Evolutionary conservation across 2,888 invertebrate genomes (phyloP).

Genomic region (Perdita meconis): DNA sequence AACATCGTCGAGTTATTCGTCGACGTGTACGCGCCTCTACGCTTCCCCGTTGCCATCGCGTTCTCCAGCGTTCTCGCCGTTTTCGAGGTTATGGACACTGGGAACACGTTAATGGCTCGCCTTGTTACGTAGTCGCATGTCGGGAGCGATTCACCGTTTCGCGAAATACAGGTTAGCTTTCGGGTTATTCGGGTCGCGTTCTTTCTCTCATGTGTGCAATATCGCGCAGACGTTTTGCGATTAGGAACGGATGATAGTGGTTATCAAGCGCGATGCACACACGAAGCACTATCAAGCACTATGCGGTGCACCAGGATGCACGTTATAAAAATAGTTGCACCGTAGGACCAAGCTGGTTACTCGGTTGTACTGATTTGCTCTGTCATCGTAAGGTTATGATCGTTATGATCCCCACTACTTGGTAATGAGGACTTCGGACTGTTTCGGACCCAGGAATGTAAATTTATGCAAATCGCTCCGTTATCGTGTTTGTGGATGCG

Average conservation of each 20-base stretch:
- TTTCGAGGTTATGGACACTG: conserved; percentile 37
- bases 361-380: conserved; percentile 28
- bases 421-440: too few species aligned
- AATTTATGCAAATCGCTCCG: too few species aligned
- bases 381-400: conserved; percentile 42
- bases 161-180: conserved; percentile 29
- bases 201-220: conserved; percentile 11
- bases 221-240: too few species aligned
- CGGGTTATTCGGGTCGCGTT: not conserved
- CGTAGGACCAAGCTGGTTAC: not conserved
- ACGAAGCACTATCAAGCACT: not conserved
- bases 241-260: too few species aligned
- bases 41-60: conserved; percentile 74
- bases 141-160: not conserved
- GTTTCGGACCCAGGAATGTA: too few species aligned
- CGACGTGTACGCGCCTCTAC: conserved; percentile 72
- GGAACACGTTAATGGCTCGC: too few species aligned
- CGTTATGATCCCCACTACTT: conserved; percentile 27
- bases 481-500: too few species aligned
- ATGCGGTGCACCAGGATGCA: not conserved
- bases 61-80: too few species aligned
- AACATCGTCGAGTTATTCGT: conserved; percentile 56
- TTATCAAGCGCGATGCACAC: too few species aligned
- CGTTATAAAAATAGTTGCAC: conserved; percentile 44
- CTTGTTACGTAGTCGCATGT: conserved; percentile 24